Evolutionary conservation across 2,113 vertebrate genomes (phyloP).

Genomic region (Zosterops hypoxanthus): DNA sequence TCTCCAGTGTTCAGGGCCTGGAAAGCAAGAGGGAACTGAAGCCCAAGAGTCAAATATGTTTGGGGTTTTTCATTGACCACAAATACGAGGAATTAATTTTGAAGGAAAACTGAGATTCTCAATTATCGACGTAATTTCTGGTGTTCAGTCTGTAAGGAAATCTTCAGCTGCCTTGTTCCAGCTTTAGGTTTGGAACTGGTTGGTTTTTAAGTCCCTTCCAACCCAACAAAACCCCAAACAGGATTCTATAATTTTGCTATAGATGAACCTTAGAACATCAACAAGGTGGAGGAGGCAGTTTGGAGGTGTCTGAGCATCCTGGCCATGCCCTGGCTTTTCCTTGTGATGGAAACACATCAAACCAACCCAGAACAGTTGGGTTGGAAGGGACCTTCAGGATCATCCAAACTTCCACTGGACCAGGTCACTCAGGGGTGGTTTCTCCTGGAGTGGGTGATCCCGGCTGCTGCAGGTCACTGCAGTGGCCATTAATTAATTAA

Average conservation of each 20-base stretch:
- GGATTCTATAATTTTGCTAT: neutral
- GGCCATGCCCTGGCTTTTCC: neutral
- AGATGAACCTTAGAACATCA: neutral
- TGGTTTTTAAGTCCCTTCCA: neutral
- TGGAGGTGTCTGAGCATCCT: neutral
- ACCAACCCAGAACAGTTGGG: neutral
- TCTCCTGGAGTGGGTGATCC: neutral
- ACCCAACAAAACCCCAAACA: neutral
- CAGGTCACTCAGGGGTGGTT: neutral
- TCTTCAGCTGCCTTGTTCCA: neutral
- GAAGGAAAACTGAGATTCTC: neutral
- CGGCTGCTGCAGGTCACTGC: neutral
- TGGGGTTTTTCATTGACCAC: neutral
- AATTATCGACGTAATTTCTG: accelerated
- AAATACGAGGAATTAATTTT: neutral
- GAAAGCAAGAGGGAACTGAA: neutral
- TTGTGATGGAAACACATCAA: neutral
- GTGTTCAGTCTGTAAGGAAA: neutral
- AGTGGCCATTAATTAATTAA: neutral
- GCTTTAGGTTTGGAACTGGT: neutral
- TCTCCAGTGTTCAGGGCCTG: neutral
- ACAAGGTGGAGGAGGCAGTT: neutral
- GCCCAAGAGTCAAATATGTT: neutral
- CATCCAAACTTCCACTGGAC: neutral
- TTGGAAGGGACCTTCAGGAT: neutral